Base-by-base conservation (phyloP, 1,140 invertebrate genomes). In the Anagrus nilaparvatae region DNA sequence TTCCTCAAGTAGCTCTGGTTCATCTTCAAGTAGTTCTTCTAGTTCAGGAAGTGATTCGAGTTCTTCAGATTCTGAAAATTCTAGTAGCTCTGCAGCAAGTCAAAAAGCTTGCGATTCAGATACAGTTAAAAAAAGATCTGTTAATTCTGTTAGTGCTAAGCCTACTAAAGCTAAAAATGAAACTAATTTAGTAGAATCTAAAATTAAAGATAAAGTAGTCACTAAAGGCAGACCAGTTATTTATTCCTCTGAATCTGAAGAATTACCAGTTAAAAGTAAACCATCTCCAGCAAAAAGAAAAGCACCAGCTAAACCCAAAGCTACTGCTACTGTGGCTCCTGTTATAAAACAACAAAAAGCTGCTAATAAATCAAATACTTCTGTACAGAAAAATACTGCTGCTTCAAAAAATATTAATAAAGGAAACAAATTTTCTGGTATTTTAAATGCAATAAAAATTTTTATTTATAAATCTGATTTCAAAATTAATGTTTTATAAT, bases 51-150 rank as follows among this genome's bases (percentile, higher is more conserved):
- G 76, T 43, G 76, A 77, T 32, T 77, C 76, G 0, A 78, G 75
- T 50, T 80, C 77, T 14, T 82, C 81, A 0, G 80, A 80, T 35
- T 77, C 78, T 0, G 79, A 75, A 31, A 80, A 78, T n/a, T 78
- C 77, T 10, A 82, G 78, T 47, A 78, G 75, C 40, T 52, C 71
- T 48, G 61, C 66, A 47, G 55, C 63, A 33, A 57, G 59, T 55
- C 44, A 66, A 54, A 65, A 69, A 56, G 52, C 50, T 43, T 58
- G 60, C 25, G 55, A 72, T 59, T 50, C 67, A 56, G 58, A 67
- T 51, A 47, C 61, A 59, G 50, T 51, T 14, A 76, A 75, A 44
- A 75, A 73, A 72, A 29, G 56, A 63, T 36, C 57, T 63, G 3
- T 61, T 71, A 19, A n/a, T n/a, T 46, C 60, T 31, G 50, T 58